Conservation (phyloP, 2,113 vertebrate species). For the Callorhinus ursinus region DNA sequence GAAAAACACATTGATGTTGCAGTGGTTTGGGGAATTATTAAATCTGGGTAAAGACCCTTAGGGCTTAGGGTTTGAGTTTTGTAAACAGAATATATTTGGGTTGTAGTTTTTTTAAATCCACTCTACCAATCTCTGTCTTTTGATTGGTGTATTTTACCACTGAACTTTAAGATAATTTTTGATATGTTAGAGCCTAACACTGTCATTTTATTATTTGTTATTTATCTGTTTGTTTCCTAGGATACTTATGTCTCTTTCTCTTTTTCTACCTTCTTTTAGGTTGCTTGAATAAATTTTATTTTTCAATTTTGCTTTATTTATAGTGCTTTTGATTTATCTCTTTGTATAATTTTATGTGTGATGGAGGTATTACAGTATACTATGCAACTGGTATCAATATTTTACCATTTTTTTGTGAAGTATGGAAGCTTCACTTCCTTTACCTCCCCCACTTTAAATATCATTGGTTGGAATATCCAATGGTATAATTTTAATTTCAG, state of each 20-base stretch:
- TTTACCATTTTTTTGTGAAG: neutral
- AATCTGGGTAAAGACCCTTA: neutral
- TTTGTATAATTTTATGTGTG: neutral
- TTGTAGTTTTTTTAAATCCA: neutral
- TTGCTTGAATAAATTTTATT: neutral
- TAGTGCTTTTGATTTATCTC: neutral
- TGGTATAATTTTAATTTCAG: neutral
- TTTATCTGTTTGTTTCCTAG: neutral
- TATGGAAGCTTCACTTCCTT: neutral
- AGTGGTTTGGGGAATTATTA: neutral
- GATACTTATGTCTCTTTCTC: neutral
- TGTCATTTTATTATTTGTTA: neutral
- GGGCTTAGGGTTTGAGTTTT: neutral
- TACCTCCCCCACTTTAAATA: neutral
- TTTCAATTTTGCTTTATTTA: neutral
- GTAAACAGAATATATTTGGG: neutral
- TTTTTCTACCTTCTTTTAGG: neutral
- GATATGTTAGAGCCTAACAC: neutral
- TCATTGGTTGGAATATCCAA: neutral
- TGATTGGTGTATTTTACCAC: neutral
- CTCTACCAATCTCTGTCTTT: neutral
- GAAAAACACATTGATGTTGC: constrained; percentile 4
- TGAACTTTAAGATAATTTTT: neutral
- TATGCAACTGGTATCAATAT: neutral
- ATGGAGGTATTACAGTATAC: neutral